Conservation (phyloP, 2,888 invertebrate species). For the Sphaerophoria rueppellii region DNA sequence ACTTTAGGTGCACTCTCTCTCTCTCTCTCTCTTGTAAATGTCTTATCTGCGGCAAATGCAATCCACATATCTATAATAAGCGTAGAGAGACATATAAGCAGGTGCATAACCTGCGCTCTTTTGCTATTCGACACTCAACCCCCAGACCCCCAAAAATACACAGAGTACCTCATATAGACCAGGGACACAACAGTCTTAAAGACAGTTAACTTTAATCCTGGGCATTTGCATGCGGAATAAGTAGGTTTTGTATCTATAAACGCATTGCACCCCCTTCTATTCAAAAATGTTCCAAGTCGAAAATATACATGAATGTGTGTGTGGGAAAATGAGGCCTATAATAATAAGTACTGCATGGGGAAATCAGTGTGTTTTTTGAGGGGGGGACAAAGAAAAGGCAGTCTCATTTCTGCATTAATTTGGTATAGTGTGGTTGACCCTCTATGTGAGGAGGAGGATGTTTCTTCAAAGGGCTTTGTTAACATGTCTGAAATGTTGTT, state of each 20-base stretch:
- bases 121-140: not conserved
- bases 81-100: constrained; percentile 6
- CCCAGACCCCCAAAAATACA: constrained; percentile 32
- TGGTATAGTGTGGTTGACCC: no score
- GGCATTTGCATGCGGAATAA: constrained; percentile 67
- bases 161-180: not conserved
- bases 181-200: constrained; percentile 66
- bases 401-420: no score
- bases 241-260: constrained; percentile 42
- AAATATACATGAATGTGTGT: constrained; percentile 9
- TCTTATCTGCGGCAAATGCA: constrained; percentile 68
- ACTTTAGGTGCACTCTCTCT: not conserved
- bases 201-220: constrained; percentile 71
- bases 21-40: constrained; percentile 59
- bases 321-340: constrained; percentile 19
- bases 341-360: constrained; percentile 66
- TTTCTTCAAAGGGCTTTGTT: no score
- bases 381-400: not conserved
- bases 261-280: constrained; percentile 37
- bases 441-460: no score
- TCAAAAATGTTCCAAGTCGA: not conserved
- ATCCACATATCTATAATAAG: constrained; percentile 43
- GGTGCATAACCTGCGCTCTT: constrained; percentile 35
- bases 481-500: no score
- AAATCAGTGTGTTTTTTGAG: constrained; percentile 54